Conservation (phyloP, 1,140 invertebrate genomes). For the Leptinotarsa lineolata region DNA sequence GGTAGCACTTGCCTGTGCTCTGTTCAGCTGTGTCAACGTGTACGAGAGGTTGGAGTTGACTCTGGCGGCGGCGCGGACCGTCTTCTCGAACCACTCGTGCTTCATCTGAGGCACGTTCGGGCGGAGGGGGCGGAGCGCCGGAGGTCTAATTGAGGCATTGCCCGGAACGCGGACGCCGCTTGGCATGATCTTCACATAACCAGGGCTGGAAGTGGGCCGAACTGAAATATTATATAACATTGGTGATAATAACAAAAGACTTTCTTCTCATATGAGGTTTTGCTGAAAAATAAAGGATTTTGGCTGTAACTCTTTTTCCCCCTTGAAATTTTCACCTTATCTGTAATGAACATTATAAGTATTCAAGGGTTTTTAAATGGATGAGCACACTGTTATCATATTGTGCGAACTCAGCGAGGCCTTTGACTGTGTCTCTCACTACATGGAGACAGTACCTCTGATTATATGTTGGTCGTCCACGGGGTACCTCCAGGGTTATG, state of each 20-base stretch:
- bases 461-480: no score
- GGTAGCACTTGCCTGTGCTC: constrained; percentile 42
- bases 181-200: constrained; percentile 31
- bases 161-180: constrained; percentile 11
- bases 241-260: not conserved
- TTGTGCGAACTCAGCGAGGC: no score
- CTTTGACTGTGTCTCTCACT: no score
- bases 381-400: no score
- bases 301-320: no score
- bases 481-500: no score
- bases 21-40: constrained; percentile 46
- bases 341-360: no score
- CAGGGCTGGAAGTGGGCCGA: constrained; percentile 7
- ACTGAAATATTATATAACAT: not conserved
- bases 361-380: no score
- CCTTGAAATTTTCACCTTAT: no score
- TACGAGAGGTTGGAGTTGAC: constrained; percentile 49
- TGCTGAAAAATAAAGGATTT: no score
- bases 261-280: no score
- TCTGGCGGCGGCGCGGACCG: constrained; percentile 44
- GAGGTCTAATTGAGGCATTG: constrained; percentile 1
- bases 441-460: no score
- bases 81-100: constrained; percentile 54
- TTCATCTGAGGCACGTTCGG: constrained; percentile 38
- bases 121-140: not conserved